Evolutionary conservation across 2,113 vertebrate genomes (phyloP).

Genomic region (Spheniscus mendiculus): DNA sequence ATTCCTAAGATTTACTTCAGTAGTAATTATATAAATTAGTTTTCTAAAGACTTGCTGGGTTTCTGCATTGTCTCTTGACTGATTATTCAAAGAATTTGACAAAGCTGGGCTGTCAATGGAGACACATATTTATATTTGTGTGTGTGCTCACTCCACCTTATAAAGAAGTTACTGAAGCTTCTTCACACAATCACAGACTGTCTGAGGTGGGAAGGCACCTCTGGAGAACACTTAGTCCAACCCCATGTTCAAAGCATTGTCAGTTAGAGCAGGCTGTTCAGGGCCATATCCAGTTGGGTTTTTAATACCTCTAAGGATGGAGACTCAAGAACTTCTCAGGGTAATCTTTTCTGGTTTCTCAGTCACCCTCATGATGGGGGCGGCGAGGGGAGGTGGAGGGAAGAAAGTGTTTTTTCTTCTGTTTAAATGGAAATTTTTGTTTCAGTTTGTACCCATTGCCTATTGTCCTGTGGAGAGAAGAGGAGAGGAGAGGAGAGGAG

Average conservation of each 20-base stretch:
- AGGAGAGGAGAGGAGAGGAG: too few relatives aligned
- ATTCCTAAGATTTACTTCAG: not conserved
- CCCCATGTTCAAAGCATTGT: not conserved
- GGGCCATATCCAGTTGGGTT: not conserved
- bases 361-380: not conserved
- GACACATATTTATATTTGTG: not conserved
- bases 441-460: not conserved
- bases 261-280: not conserved
- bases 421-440: not conserved
- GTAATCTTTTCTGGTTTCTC: not conserved
- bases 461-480: not conserved
- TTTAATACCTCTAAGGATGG: not conserved
- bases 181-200: not conserved
- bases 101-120: not conserved
- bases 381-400: fast-evolving
- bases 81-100: not conserved
- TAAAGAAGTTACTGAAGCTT: not conserved
- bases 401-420: not conserved
- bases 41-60: not conserved
- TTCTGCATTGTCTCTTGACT: not conserved
- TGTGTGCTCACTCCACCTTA: not conserved
- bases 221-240: not conserved
- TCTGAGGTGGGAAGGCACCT: not conserved
- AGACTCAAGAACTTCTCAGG: not conserved
- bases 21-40: not conserved